phyloP scores from a whole-genome alignment of 2,113 vertebrate genomes.

The Hemiprocne comata region DNA sequence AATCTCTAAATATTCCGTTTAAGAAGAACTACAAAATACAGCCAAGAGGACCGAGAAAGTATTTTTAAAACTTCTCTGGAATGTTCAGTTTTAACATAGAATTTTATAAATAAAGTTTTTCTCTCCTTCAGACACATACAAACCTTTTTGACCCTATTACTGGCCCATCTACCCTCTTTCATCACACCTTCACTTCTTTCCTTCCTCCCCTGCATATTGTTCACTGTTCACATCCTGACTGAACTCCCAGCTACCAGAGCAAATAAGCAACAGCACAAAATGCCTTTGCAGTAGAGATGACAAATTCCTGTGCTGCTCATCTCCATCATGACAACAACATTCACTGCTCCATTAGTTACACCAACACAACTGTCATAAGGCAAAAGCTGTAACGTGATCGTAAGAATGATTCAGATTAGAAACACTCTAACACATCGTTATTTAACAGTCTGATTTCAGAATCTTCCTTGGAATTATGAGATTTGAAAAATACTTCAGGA shows the following conservation, averaged over 20 bases:
- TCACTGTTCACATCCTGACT: background rate
- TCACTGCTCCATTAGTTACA: constrained; percentile 9
- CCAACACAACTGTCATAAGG: constrained; percentile 4
- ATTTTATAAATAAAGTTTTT: background rate
- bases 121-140: background rate
- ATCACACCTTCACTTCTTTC: background rate
- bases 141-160: background rate
- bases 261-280: background rate
- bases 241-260: background rate
- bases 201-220: background rate
- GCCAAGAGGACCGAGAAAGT: background rate
- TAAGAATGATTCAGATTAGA: background rate
- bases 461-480: background rate
- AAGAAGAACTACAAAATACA: background rate
- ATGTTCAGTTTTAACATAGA: background rate
- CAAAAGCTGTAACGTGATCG: background rate
- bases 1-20: background rate
- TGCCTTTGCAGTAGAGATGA: background rate
- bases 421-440: background rate
- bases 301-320: background rate
- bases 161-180: background rate
- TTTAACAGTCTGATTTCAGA: background rate
- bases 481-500: background rate
- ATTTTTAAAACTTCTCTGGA: background rate
- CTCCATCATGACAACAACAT: constrained; percentile 19